Evolutionary conservation across 1,140 invertebrate genomes (phyloP), one percentile per base, ranked within the genome.

Genomic region (Anadara kagoshimensis): DNA sequence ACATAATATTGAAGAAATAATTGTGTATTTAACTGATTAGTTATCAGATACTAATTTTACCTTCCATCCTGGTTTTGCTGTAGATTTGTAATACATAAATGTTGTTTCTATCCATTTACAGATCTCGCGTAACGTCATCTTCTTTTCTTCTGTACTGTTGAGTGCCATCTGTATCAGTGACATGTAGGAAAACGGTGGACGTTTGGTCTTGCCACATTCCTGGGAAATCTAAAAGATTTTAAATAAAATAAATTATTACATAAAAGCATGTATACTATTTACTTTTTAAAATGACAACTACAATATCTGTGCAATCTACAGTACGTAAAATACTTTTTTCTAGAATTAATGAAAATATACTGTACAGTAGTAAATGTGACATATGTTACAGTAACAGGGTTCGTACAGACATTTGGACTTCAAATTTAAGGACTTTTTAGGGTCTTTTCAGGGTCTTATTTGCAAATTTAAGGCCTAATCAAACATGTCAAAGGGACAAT

Each of bases 101-200:
- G 87, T 89, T 4, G 86, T 82, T 67, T 86, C 83, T 36, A 90
- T 90, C 90, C 90, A 90, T 58, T 85, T 79, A 73, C 90, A 90
- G 36, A 90, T 90, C 69, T 90, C 89, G 65, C 83, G 83, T n/a
- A 90, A 73, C 20, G 89, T 90, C 90, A 90, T 90, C 76, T 85
- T 87, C 64, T 89, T 85, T 62, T 85, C 86, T 41, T 91, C 88
- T 47, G 91, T 91, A 86, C 92, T 93, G 82, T 91, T 93, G 72
- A 94, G 93, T 5, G 93, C 93, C 76, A 93, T 88, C 75, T 92
- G 89, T 65, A 94, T 94, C 81, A 94, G 90, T 62, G 91, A 92
- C 66, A 93, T 93, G 85, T 94, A 94, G 72, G 93, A 93, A 79
- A 90, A 91, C 7, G 91, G 89, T 11, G 91, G 91, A 77, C 91